phyloP scores from a whole-genome alignment of 2,888 invertebrate species.

The Piscicola geometra region DNA sequence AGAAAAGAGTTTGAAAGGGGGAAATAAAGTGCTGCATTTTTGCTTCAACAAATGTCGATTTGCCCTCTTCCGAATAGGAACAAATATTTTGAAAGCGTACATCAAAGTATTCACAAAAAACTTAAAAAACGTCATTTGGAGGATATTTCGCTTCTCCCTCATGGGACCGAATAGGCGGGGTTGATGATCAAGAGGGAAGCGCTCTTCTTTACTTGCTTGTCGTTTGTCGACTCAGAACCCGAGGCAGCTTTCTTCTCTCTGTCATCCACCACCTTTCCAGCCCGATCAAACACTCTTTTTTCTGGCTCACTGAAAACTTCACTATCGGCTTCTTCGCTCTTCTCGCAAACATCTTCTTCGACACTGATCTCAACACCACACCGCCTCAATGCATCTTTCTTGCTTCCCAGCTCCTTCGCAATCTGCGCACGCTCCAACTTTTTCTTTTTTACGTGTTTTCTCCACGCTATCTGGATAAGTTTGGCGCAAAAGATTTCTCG shows the following conservation, averaged over 20 bases:
- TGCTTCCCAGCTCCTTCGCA: not conserved
- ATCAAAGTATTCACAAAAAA: too few species aligned
- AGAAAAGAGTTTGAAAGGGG: too few species aligned
- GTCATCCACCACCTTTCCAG: not conserved
- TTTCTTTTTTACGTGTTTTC: conserved; percentile 36
- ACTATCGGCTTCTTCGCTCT: not conserved
- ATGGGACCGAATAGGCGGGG: not conserved
- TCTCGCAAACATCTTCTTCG: not conserved
- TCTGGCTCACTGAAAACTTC: not conserved
- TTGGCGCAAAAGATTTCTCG: conserved; percentile 93
- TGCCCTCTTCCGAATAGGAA: too few species aligned
- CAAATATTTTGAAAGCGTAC: too few species aligned
- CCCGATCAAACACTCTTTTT: not conserved
- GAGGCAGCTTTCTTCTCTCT: not conserved
- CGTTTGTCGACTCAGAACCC: not conserved
- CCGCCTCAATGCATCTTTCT: not conserved
- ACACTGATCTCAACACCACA: not conserved
- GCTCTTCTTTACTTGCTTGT: not conserved
- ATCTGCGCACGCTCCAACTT: conserved; percentile 23
- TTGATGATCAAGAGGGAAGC: not conserved
- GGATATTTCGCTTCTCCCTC: too few species aligned
- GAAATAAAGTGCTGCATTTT: too few species aligned
- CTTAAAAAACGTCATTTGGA: too few species aligned
- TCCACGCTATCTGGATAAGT: conserved; percentile 72
- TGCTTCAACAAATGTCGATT: too few species aligned